These are phyloP conservation scores for Sebastes variabilis DNA, from an alignment of 2,797 vertebrate genomes.

Conservation along the genomic window DNA sequence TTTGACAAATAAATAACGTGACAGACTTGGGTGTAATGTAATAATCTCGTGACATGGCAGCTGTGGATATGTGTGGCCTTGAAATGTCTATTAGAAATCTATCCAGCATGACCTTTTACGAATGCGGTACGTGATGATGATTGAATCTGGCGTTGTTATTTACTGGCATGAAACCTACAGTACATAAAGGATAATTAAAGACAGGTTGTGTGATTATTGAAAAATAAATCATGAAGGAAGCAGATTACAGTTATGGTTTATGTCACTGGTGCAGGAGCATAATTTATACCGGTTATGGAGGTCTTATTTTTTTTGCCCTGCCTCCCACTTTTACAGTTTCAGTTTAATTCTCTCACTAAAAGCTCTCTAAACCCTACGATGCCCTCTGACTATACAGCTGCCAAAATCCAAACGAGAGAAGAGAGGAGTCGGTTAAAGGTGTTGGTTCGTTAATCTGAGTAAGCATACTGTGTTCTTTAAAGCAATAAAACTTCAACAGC, in stretches of 20 bases:
- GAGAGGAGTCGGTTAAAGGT: background rate
- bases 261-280: background rate
- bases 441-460: background rate
- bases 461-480: background rate
- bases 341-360: background rate
- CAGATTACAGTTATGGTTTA: background rate
- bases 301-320: too few species aligned
- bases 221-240: background rate
- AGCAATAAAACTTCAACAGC: too few species aligned
- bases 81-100: background rate
- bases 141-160: background rate
- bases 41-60: background rate
- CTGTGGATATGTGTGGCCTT: background rate
- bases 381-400: background rate
- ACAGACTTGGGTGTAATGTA: background rate
- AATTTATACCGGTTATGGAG: background rate
- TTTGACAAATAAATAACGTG: background rate
- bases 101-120: background rate
- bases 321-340: too few species aligned
- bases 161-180: background rate
- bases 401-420: too few species aligned
- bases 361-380: background rate
- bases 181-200: background rate
- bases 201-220: background rate
- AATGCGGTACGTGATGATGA: background rate